Conservation (phyloP, 2,888 invertebrate genomes). For the Watsonalla binaria region DNA sequence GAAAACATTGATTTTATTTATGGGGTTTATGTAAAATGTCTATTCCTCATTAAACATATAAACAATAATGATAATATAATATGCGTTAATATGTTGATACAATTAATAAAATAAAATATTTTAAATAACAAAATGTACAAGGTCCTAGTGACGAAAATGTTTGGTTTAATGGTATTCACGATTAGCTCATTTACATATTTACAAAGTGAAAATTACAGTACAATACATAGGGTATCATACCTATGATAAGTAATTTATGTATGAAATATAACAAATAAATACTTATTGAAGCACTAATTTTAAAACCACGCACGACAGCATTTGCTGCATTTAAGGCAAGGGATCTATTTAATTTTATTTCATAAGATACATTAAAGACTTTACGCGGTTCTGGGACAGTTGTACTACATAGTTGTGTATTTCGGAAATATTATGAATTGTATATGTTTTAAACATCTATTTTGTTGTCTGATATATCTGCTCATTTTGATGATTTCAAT, state of each 20-base stretch:
- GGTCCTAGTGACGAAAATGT: conserved; percentile 68
- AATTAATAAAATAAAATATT: conserved; percentile 50
- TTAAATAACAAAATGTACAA: conserved; percentile 70
- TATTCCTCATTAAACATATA: conserved; percentile 62
- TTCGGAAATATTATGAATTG: too few species aligned
- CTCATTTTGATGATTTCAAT: too few species aligned
- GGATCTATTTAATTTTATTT: too few species aligned
- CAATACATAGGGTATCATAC: conserved; percentile 25
- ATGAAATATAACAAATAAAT: conserved; percentile 63
- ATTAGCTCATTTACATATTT: conserved; percentile 76
- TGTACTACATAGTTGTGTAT: too few species aligned
- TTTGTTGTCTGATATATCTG: too few species aligned
- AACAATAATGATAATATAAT: conserved; percentile 34
- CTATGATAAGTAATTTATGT: conserved; percentile 33
- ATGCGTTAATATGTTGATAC: conserved; percentile 45
- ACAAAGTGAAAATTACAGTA: conserved; percentile 54
- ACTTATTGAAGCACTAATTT: conserved; percentile 35
- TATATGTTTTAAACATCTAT: too few species aligned
- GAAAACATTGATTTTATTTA: conserved; percentile 72
- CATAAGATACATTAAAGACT: too few species aligned
- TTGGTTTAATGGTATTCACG: conserved; percentile 75
- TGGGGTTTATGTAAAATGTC: conserved; percentile 55
- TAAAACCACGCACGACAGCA: conserved; percentile 26
- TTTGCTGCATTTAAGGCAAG: too few species aligned
- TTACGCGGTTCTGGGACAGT: too few species aligned